Evolutionary conservation across 35 echinoderm and acorn worm genomes (phyloP), one percentile per base, ranked within the genome.

Genomic region (Acanthaster planci): DNA sequence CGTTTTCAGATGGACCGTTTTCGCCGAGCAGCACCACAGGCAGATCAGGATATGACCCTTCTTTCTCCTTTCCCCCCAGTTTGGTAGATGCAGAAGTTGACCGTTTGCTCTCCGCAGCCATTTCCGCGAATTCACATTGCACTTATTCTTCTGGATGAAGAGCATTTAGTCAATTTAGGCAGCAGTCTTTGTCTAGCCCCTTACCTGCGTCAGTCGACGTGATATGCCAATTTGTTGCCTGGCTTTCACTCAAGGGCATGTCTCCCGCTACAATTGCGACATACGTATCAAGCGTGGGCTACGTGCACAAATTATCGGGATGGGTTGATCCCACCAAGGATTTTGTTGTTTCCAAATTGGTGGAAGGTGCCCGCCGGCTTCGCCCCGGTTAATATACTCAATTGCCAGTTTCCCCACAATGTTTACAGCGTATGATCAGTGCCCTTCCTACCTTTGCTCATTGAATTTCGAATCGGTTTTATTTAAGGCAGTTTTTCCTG

Each of bases 401-500:
- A 27, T 15, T 22, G 23, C 59, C 59, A 67, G 9, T 31, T 0
- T 21, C 30, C 8, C 59, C 59, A 47, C 42, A 12, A 12, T 47
- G 42, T 47, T 4, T 47, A 6, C 42, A 4, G 12, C 42, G 12
- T 12, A 12, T 4, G 38, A 31, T 80, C n/a, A n/a, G n/a, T n/a
- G n/a, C n/a, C n/a, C n/a, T n/a, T n/a, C n/a, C n/a, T n/a, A n/a
- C n/a, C n/a, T n/a, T n/a, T n/a, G n/a, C n/a, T n/a, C n/a, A n/a
- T n/a, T n/a, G n/a, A n/a, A n/a, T n/a, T n/a, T n/a, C n/a, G 80
- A 82, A 15, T 5, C 47, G 9, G 9, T 37, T 10, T n/a, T 55
- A 6, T 82, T 82, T 35, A 19, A 32, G 52, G 80, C 80, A 47
- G 80, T 55, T 4, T 82, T 82, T 52, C n/a, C 2, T 55, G 23